phyloP scores from a whole-genome alignment of 2,113 vertebrate genomes.

The Steatornis caripensis region DNA sequence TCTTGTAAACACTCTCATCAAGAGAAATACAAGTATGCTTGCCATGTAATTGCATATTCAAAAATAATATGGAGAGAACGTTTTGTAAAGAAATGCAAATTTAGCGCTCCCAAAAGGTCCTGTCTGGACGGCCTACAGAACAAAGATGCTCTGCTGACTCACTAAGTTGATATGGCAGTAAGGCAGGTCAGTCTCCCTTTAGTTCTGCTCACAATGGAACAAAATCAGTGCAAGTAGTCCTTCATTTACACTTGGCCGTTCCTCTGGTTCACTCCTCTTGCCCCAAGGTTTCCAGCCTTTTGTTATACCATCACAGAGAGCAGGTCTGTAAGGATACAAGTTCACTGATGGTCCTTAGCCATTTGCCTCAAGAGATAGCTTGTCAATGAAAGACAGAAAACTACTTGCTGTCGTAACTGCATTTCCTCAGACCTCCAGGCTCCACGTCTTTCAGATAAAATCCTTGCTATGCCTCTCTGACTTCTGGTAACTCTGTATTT shows the following conservation, averaged over 20 bases:
- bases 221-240: background rate
- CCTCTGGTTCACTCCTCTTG: background rate
- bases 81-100: background rate
- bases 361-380: slow-evolving; percentile 28
- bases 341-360: background rate
- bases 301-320: background rate
- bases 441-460: slow-evolving; percentile 58
- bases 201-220: background rate
- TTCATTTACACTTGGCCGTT: accelerated
- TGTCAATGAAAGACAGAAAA: slow-evolving; percentile 76
- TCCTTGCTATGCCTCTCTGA: slow-evolving; percentile 66
- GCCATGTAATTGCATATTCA: background rate
- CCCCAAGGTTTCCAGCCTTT: background rate
- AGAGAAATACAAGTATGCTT: background rate
- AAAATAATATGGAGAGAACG: background rate
- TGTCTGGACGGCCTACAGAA: background rate
- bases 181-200: background rate
- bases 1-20: background rate
- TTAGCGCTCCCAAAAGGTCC: background rate
- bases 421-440: slow-evolving; percentile 74
- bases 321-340: background rate
- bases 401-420: slow-evolving; percentile 59
- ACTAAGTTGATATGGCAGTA: background rate
- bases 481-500: slow-evolving; percentile 70
- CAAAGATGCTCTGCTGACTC: background rate